Base-by-base conservation (phyloP, 2,797 vertebrate species). In the Pseudomugil tenellus region DNA sequence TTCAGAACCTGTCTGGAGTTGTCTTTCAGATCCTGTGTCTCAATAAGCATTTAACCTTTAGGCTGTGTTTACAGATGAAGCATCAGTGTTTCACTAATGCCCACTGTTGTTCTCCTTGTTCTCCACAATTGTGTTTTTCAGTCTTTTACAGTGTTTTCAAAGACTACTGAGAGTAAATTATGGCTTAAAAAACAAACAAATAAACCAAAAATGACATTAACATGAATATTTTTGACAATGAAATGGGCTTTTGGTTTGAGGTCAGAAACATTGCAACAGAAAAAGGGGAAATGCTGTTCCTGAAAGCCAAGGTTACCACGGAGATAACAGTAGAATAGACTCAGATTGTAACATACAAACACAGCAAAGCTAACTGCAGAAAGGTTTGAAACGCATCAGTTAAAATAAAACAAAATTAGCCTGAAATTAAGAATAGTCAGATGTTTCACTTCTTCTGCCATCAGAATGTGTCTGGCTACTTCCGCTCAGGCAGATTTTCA, bases 21-120 rank as follows among this genome's bases (percentile, higher is more conserved):
- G 41, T 54, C 69, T 70, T 51, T 63, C 79, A 76, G 58, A 52
- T 75, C 43, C 59, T 23, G n/a, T 59, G 70, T 55, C 70, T 70
- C 67, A 79, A 64, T 65, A 68, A 76, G 81, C 46, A 57, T 85
- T 76, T 75, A 6, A 32, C 8, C 54, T 85, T 76, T 75, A 6
- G 9, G 1, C 54, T 72, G 56, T 73, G 81, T 72, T 37, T 34
- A 70, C 25, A 75, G 41, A 34, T 65, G 34, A 71, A 62, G 28
- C 60, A 67, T 46, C 16, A n/a, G 59, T 65, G 37, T 74, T 69
- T 59, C 29, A 49, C 46, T 37, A 53, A 66, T 32, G 32, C 25
- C 32, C 55, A 17, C 25, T 58, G 31, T 28, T 64, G 6, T 63
- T 61, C 49, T 29, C 29, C 29, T 29, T 29, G 29, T 29, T 29